Percentiles rank a stretch among this genome's conserved stretches.
Conservation (phyloP, 2,113 vertebrate genomes). For the Butorides virescens region DNA sequence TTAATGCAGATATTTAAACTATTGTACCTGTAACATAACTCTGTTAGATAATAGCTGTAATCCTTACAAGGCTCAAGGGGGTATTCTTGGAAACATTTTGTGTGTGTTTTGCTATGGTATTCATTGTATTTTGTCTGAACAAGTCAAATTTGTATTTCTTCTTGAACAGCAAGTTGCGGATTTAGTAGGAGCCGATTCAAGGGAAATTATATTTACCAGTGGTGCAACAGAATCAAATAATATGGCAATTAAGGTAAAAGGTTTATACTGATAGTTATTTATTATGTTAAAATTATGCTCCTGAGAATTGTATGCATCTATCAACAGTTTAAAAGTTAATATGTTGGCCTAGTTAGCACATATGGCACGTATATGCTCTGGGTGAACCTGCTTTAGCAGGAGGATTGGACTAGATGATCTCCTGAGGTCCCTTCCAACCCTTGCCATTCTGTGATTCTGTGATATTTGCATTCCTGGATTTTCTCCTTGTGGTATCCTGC, state of each 20-base stretch:
- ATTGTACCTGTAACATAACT: neutral
- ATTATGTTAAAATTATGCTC: neutral
- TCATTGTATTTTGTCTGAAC: neutral
- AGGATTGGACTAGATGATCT: no score
- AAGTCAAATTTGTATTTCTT: neutral
- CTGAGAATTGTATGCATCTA: neutral
- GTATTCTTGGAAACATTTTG: neutral
- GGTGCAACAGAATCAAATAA: slow-evolving; percentile 98
- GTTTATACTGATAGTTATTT: neutral
- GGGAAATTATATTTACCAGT: slow-evolving; percentile 97
- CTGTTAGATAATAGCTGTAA: neutral
- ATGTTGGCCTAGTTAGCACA: neutral
- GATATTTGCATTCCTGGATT: neutral
- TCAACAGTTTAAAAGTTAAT: neutral
- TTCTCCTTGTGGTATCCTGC: neutral
- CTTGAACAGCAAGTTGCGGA: slow-evolving; percentile 89
- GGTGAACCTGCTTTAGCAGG: no score
- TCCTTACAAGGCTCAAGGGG: neutral
- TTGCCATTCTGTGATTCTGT: no score
- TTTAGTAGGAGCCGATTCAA: slow-evolving; percentile 90
- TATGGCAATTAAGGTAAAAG: slow-evolving; percentile 92
- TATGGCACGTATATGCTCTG: neutral
- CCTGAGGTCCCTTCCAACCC: no score
- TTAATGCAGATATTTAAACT: neutral
- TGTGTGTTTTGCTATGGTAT: neutral